phyloP scores from a whole-genome alignment of 2,797 vertebrate genomes.

The Hafferia zeledoni region DNA sequence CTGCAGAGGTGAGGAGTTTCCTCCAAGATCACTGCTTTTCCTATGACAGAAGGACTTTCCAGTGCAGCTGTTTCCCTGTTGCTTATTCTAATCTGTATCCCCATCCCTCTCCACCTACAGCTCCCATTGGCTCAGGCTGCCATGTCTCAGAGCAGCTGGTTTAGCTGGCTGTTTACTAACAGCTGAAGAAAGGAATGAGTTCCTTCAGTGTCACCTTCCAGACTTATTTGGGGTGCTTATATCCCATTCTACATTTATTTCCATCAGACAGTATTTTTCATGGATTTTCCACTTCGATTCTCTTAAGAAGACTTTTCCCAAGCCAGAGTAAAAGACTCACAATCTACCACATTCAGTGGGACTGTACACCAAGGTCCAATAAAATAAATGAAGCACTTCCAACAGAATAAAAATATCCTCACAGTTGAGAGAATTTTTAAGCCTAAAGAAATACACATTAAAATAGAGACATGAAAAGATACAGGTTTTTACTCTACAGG shows the following conservation, averaged over 20 bases:
- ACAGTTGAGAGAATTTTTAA: background rate
- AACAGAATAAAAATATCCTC: background rate
- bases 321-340: background rate
- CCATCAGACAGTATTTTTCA: background rate
- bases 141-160: background rate
- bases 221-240: background rate
- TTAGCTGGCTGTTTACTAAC: background rate
- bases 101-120: background rate
- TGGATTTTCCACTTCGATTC: background rate
- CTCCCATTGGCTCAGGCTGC: background rate
- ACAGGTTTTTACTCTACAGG: background rate
- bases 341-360: background rate
- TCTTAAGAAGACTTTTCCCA: background rate
- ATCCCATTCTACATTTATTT: background rate
- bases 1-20: background rate
- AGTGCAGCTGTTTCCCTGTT: background rate
- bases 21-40: background rate
- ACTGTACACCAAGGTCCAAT: background rate
- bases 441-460: background rate
- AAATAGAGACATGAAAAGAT: background rate
- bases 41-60: background rate
- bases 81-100: background rate
- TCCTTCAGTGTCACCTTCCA: background rate
- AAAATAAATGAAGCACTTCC: slow-evolving; percentile 3
- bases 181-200: background rate